Evolutionary conservation across 2,888 invertebrate genomes (phyloP), one percentile per base, ranked within the genome.

Genomic region (Willowsia nigromaculata): DNA sequence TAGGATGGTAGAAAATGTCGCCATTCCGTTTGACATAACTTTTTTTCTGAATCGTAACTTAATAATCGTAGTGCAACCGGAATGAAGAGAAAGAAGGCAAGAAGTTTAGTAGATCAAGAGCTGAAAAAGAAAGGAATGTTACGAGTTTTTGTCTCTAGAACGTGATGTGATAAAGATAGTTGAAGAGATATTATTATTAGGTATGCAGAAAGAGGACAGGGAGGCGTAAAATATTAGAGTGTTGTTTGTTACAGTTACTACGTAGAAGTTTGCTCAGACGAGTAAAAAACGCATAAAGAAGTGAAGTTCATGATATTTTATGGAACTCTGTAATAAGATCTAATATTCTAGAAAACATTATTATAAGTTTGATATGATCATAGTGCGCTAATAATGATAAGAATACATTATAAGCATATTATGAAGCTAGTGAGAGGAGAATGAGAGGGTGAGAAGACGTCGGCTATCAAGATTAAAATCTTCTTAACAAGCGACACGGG

Each of bases 81-180:
- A 2, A 59, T 22, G 40, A 30, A 25, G 33, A 83, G 68, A 71
- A 53, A 30, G 40, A 25, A 15, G 40, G 6, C 27, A 74, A 47
- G 74, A 59, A 68, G 68, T 68, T 62, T 18, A 53, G 62, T 50
- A 62, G 56, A 74, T 25, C 40, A 15, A 40, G n/a, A 85, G 33
- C 22, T 22, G 53, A 9, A 80, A 80, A 80, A 56, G 43, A 85
- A 78, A 78, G 33, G 65, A 62, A 78, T 76, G 40, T 30, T 76
- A 15, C 18, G 25, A 33, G 33, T 56, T 56, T 53, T 37, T 78
- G 27, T 47, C 25, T 13, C 15, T 33, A 37, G 84, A 37, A 85
- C 85, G 85, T 85, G 85, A 85, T 65, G 50, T 56, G 76, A 85
- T 85, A 78, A 78, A 85, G 85, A 85, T 85, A 56, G 47, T 50